These are phyloP conservation scores for Bombus cullumanus DNA, from an alignment of 1,140 invertebrate species.

Conservation along the genomic window DNA sequence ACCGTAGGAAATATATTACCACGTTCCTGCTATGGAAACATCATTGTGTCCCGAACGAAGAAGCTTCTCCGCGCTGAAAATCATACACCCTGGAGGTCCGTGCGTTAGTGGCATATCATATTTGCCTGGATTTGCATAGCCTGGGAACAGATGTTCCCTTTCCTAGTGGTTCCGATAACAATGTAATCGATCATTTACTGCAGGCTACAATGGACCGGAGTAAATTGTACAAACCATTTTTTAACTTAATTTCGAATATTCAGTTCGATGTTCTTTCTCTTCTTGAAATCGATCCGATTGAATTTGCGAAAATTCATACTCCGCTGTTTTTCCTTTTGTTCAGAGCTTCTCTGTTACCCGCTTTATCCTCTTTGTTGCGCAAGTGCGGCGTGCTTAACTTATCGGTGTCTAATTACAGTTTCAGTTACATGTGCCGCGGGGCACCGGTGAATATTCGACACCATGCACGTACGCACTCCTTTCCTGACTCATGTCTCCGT, in stretches of 20 bases:
- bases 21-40: background rate
- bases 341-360: background rate
- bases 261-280: background rate
- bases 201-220: background rate
- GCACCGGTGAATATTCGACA: conserved; percentile 67
- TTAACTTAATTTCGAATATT: background rate
- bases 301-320: conserved; percentile 23
- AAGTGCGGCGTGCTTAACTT: conserved; percentile 55
- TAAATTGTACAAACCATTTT: background rate
- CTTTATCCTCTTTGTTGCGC: conserved; percentile 22
- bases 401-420: conserved; percentile 71
- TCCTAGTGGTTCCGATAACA: conserved; percentile 12
- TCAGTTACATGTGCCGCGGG: conserved; percentile 76
- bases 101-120: conserved; percentile 14
- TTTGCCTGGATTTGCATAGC: conserved; percentile 12
- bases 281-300: background rate
- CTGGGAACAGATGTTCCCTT: background rate
- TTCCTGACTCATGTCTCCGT: conserved; percentile 44
- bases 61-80: background rate
- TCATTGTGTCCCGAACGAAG: background rate
- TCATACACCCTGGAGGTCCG: conserved; percentile 12
- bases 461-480: conserved; percentile 53
- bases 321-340: conserved; percentile 12
- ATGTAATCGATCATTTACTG: background rate
- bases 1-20: background rate